phyloP scores from a whole-genome alignment of 2,888 invertebrate species.

The Caenorhabditis afra region DNA sequence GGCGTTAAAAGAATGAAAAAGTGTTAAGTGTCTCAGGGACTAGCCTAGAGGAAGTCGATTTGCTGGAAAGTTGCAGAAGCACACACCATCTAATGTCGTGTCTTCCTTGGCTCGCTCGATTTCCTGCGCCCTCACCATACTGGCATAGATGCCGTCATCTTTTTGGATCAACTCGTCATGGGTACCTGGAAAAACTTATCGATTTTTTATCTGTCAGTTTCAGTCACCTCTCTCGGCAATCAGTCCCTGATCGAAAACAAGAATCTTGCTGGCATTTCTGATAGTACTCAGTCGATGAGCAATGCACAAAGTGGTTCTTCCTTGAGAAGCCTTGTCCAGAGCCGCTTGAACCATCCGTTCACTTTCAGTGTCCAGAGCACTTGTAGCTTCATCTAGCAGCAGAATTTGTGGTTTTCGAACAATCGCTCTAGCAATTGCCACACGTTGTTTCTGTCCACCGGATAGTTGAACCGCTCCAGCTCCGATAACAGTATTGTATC shows the following conservation, averaged over 20 bases:
- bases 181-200: constrained; percentile 84
- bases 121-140: constrained; percentile 81
- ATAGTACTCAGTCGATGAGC: constrained; percentile 82
- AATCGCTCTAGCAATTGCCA: constrained; percentile 70
- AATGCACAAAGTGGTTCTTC: constrained; percentile 82
- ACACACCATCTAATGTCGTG: constrained; percentile 66
- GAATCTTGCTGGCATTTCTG: constrained; percentile 82
- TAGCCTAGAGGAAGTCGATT: constrained; percentile 62
- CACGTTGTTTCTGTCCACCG: constrained; percentile 68
- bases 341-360: constrained; percentile 90
- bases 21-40: constrained; percentile 48
- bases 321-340: constrained; percentile 82
- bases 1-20: constrained; percentile 3
- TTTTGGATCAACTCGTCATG: constrained; percentile 85
- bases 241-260: constrained; percentile 81
- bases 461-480: constrained; percentile 67
- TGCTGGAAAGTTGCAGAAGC: constrained; percentile 60
- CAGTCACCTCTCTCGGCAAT: constrained; percentile 79
- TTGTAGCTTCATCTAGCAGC: constrained; percentile 81
- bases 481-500: constrained; percentile 63
- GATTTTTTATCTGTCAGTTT: neutral
- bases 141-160: constrained; percentile 85
- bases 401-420: constrained; percentile 77
- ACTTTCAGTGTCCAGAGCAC: constrained; percentile 83
- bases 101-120: constrained; percentile 71